These are phyloP conservation scores for Watsonalla binaria DNA, from an alignment of 2,888 invertebrate genomes.

Conservation along the genomic window DNA sequence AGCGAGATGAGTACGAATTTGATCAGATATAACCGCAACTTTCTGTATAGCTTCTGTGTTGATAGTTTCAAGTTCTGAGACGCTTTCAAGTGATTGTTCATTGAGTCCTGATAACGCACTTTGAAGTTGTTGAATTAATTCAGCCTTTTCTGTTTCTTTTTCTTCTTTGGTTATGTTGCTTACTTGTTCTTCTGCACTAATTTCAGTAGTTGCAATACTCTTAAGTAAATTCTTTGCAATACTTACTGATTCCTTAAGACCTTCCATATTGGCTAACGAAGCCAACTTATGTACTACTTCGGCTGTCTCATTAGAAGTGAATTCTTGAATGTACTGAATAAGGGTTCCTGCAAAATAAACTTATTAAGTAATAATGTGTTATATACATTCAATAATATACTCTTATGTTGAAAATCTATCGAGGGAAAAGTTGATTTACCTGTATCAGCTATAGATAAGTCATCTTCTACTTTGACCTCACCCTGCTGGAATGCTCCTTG, in stretches of 20 bases:
- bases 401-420: too few species aligned
- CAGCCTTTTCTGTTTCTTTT: conserved; percentile 17
- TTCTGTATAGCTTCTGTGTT: conserved; percentile 15
- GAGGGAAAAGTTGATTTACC: neutral
- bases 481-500: conserved; percentile 5
- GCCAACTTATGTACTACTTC: conserved; percentile 29
- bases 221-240: conserved; percentile 38
- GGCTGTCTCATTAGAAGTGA: conserved; percentile 31
- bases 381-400: neutral
- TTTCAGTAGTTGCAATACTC: conserved; percentile 19
- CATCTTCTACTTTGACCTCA: conserved; percentile 3
- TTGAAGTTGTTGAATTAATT: conserved; percentile 24
- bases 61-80: conserved; percentile 10
- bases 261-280: conserved; percentile 18
- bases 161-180: conserved; percentile 11
- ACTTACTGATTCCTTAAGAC: conserved; percentile 28
- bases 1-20: conserved; percentile 20
- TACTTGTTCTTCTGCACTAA: conserved; percentile 4
- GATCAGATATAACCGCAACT: conserved; percentile 15
- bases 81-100: conserved; percentile 19
- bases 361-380: neutral
- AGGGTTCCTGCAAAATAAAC: conserved; percentile 29
- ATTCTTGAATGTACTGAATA: conserved; percentile 39
- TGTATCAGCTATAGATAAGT: conserved; percentile 5
- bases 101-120: conserved; percentile 22